These are phyloP conservation scores for Sterna hirundo DNA, from an alignment of 2,113 vertebrate genomes.

Conservation along the genomic window DNA sequence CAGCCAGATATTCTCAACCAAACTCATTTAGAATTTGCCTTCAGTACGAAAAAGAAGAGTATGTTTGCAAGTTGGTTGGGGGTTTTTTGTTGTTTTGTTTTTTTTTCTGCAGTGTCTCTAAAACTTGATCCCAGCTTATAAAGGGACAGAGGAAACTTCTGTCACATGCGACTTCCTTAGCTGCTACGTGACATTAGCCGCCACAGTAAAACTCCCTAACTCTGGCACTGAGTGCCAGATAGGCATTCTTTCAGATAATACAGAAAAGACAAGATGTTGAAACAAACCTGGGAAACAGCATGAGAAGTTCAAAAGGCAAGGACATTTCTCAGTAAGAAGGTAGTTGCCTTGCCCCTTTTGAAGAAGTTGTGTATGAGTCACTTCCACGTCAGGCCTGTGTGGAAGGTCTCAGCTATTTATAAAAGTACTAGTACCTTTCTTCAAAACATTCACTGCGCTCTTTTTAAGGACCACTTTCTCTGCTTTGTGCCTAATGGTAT, in stretches of 20 bases:
- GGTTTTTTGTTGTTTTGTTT: neutral
- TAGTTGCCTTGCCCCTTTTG: neutral
- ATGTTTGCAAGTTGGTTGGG: neutral
- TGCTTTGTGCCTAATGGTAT: neutral
- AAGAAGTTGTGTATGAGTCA: neutral
- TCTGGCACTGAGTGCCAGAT: neutral
- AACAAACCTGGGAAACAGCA: neutral
- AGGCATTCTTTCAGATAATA: neutral
- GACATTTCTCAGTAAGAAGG: neutral
- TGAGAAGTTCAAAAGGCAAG: neutral
- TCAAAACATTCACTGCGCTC: neutral
- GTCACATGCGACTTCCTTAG: neutral
- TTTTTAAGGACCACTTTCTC: neutral
- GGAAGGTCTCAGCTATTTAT: neutral
- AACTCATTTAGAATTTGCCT: neutral
- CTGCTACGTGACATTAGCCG: neutral
- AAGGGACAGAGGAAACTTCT: neutral
- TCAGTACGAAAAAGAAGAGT: neutral
- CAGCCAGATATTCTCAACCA: neutral
- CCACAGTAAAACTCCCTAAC: neutral
- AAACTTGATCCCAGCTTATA: neutral
- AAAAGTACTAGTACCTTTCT: neutral
- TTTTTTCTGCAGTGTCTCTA: neutral
- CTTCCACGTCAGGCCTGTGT: neutral
- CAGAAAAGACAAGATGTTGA: neutral